These are phyloP conservation scores for Lycopodina hypogea DNA, from an alignment of 37 sponge, comb jelly and placozoan genomes.

Conservation along the genomic window DNA sequence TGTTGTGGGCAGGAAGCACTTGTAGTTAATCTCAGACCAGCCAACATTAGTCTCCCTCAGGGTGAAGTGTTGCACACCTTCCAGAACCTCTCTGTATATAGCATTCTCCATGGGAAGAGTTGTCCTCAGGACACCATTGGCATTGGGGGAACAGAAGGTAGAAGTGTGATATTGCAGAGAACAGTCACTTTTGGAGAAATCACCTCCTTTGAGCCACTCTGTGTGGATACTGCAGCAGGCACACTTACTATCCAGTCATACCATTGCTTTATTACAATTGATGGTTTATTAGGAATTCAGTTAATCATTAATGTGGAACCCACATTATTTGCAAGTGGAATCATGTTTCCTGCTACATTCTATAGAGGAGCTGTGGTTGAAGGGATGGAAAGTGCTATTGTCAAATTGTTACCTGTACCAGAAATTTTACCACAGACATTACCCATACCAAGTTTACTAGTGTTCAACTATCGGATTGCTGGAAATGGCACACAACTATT, in stretches of 20 bases:
- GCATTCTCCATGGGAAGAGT: neutral
- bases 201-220: neutral
- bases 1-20: neutral
- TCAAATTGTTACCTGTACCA: neutral
- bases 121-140: slow-evolving; percentile 38
- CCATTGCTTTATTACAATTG: slow-evolving; percentile 21
- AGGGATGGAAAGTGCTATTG: slow-evolving; percentile 6
- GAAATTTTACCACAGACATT: neutral
- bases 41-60: slow-evolving; percentile 5
- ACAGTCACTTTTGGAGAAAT: neutral
- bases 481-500: slow-evolving; percentile 8
- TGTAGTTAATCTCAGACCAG: neutral
- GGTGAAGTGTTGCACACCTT: slow-evolving; percentile 11
- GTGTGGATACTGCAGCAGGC: neutral
- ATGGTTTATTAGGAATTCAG: neutral
- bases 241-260: slow-evolving; percentile 17
- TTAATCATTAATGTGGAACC: slow-evolving; percentile 29
- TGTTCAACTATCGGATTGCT: slow-evolving; percentile 24
- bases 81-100: neutral
- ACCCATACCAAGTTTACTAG: neutral
- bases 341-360: slow-evolving; percentile 31
- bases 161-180: slow-evolving; percentile 4
- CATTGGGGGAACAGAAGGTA: slow-evolving; percentile 1
- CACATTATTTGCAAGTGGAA: neutral
- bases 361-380: slow-evolving; percentile 38